These are phyloP conservation scores for Melanocharis versteri DNA, from an alignment of 2,113 vertebrate species.

Conservation along the genomic window DNA sequence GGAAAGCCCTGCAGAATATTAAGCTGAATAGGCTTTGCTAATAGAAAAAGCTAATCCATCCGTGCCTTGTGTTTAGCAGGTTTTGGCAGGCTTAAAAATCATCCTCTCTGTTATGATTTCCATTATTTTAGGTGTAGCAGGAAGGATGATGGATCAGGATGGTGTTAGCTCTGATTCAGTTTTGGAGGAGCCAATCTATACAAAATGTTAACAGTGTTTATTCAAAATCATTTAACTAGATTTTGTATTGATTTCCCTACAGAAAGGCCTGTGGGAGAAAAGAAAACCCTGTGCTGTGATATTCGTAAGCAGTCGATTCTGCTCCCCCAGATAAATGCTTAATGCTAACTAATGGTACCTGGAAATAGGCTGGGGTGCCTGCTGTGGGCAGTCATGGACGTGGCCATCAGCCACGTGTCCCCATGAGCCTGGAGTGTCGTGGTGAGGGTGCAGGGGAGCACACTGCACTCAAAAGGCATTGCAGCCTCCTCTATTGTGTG, in stretches of 20 bases:
- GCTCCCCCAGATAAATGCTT: background rate
- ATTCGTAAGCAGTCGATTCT: background rate
- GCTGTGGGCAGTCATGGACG: fast-evolving
- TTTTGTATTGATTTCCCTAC: background rate
- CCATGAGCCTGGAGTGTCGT: fast-evolving
- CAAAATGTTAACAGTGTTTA: background rate
- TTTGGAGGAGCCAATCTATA: background rate
- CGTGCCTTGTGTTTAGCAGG: background rate
- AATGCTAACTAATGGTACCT: background rate
- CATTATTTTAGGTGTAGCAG: background rate
- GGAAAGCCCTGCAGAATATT: background rate
- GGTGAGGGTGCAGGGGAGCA: background rate
- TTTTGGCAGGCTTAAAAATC: background rate
- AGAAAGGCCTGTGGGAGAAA: background rate
- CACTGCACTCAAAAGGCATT: background rate
- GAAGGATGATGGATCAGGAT: background rate
- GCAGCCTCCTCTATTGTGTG: background rate
- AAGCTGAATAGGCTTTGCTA: background rate
- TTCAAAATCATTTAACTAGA: background rate
- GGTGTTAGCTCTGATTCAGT: background rate
- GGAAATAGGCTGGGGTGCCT: fast-evolving
- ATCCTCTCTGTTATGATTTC: background rate
- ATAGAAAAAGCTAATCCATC: background rate
- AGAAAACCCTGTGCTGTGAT: background rate
- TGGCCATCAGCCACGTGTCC: background rate